Evolutionary conservation across 2,888 invertebrate genomes (phyloP), one percentile per base, ranked within the genome.

Genomic region (Diaphora mendica): DNA sequence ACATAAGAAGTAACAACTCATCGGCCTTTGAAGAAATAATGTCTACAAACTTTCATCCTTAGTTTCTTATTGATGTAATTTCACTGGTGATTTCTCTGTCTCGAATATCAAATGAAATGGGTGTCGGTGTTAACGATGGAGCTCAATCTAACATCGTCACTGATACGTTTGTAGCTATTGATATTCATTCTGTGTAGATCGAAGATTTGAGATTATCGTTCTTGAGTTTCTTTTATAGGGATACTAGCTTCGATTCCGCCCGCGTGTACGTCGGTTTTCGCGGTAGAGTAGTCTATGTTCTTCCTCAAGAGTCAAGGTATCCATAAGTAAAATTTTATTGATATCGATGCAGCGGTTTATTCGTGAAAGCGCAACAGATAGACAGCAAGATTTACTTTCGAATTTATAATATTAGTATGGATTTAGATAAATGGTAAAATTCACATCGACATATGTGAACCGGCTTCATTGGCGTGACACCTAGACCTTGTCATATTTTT

Each of bases 31-130:
- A 64, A 70, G 67, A 70, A 62, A 69, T 64, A 62, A 42, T 42
- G 51, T 70, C 66, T 67, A 48, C 11, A 11, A 74, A 74, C 70
- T 74, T 70, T 74, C 64, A 68, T 74, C 30, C 51, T 74, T 70
- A 64, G 35, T 35, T 70, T 70, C 48, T 15, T 33, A 48, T 35
- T 51, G 51, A 68, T 64, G 33, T 69, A 76, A 79, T 83, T 75
- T 81, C 75, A 51, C 79, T 62, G 42, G 67, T 35, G 71, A 71
- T 83, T 83, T 83, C 82, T 78, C 82, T 68, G 48, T 74, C 73
- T 79, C 79, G 44, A 74, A 79, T 83, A 68, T 81, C 82, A 74
- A 69, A 81, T 75, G 83, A 78, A 83, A 78, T 68, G 48, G 55
- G 76, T 71, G 74, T 69, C 44, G 11, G 59, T 70, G 55, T 20